Base-by-base conservation (phyloP, 1,140 invertebrate species). In the Nasonia vitripennis region DNA sequence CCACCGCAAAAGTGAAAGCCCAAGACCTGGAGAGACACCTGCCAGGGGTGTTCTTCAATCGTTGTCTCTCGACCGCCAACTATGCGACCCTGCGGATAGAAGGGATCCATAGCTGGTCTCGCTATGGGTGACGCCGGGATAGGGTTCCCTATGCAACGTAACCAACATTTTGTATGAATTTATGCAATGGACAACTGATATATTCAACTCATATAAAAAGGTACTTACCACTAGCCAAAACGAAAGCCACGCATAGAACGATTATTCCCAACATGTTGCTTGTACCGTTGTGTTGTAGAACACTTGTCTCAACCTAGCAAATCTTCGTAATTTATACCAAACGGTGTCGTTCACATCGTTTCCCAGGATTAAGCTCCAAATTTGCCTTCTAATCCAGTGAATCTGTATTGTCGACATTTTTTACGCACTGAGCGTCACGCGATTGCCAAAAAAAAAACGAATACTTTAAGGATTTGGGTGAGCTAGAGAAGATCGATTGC, bases 11-110 rank as follows among this genome's bases (percentile, higher is more conserved):
- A 93, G 71, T 93, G 90, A 68, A 71, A 51, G 20, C 95, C 95
- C 87, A 94, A 95, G 74, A 93, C 92, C 87, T 95, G 94, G 88
- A 96, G 86, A 0, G 94, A 95, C 17, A 93, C 91, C 91, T 95
- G 94, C 90, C 94, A 94, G 4, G 95, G 95, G 62, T 93, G 94
- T 37, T 93, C 88, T 17, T 94, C 89, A 31, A 95, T 94, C 3
- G 90, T 90, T 31, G 93, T 91, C 9, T 91, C 86, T 34, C 87
- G 84, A 7, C 95, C 95, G 17, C 94, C 95, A 27, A 95, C 93
- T 74, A 94, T 94, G 6, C 93, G 91, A n/a, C 88, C 92, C 80
- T 92, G 90, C 2, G 83, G 83, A 23, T 55, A 67, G n/a, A 84
- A 27, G 0, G 68, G 78, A 31, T 81, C 71, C 34, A 75, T 23